phyloP scores from a whole-genome alignment of 2,113 vertebrate genomes.

The Heterochromis multidens region DNA sequence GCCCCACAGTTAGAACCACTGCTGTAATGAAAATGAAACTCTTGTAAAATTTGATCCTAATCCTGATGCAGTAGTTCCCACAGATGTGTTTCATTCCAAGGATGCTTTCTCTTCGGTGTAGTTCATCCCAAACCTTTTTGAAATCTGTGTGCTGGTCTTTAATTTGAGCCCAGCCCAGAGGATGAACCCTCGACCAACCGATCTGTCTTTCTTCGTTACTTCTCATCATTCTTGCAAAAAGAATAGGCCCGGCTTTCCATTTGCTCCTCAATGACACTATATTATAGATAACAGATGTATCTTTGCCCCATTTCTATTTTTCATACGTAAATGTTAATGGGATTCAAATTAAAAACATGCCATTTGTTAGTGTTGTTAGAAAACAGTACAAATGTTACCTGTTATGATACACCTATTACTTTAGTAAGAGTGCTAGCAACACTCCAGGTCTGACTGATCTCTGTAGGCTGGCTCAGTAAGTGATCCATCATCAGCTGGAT shows the following conservation, averaged over 20 bases:
- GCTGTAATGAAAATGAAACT: not conserved
- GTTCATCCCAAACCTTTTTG: not conserved
- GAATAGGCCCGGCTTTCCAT: not conserved
- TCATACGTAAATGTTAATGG: not conserved
- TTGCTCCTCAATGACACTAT: not conserved
- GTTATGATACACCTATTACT: not conserved
- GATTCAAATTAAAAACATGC: not conserved
- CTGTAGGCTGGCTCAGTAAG: not conserved
- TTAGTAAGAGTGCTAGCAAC: not conserved
- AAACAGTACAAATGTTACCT: not conserved
- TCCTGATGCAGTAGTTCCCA: not conserved
- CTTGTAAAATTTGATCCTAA: not conserved
- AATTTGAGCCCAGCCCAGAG: too few species aligned
- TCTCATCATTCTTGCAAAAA: not conserved
- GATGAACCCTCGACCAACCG: not conserved
- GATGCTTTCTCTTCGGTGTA: not conserved
- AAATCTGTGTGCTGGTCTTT: not conserved
- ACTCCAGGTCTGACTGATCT: not conserved
- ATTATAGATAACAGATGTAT: not conserved
- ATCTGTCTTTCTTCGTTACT: not conserved
- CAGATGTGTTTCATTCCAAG: not conserved
- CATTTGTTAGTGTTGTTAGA: not conserved
- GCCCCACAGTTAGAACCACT: not conserved
- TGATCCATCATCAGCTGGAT: slow-evolving; percentile 43
- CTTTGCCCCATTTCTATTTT: fast-evolving